Evolutionary conservation across 2,888 invertebrate species (phyloP).

Genomic region (Clistopyga incitator): DNA sequence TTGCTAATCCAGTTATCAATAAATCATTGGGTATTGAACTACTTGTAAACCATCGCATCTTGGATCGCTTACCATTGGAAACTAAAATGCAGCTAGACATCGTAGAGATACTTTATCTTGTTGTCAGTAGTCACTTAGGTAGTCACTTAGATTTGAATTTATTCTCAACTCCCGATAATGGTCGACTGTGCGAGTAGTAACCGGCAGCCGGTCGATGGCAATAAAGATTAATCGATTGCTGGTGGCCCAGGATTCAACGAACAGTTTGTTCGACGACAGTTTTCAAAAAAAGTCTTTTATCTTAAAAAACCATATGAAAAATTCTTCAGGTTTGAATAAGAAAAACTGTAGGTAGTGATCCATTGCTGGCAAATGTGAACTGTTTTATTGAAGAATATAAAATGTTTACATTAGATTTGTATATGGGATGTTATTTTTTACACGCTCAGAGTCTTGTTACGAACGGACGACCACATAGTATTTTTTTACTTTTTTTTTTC

Average conservation of each 20-base stretch:
- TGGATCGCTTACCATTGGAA: background rate
- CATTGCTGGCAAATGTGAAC: no score
- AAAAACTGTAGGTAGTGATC: no score
- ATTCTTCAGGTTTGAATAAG: no score
- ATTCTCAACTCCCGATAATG: background rate
- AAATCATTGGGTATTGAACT: slow-evolving; percentile 6
- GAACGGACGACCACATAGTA: no score
- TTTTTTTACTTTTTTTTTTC: no score
- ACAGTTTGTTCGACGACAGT: background rate
- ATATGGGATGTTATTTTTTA: no score
- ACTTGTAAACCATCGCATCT: background rate
- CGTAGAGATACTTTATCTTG: background rate
- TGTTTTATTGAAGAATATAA: no score
- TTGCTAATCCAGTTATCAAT: background rate
- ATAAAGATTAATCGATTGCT: background rate
- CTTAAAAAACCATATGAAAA: no score
- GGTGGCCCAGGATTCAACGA: background rate
- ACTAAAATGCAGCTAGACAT: background rate
- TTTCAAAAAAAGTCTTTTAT: no score
- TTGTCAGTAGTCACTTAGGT: background rate
- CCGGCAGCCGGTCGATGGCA: background rate
- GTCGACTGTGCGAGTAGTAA: background rate
- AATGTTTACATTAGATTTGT: no score
- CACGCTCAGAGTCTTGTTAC: no score
- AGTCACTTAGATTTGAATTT: background rate